These are phyloP conservation scores for Thaumetopoea pityocampa DNA, from an alignment of 1,140 invertebrate species.

Conservation along the genomic window DNA sequence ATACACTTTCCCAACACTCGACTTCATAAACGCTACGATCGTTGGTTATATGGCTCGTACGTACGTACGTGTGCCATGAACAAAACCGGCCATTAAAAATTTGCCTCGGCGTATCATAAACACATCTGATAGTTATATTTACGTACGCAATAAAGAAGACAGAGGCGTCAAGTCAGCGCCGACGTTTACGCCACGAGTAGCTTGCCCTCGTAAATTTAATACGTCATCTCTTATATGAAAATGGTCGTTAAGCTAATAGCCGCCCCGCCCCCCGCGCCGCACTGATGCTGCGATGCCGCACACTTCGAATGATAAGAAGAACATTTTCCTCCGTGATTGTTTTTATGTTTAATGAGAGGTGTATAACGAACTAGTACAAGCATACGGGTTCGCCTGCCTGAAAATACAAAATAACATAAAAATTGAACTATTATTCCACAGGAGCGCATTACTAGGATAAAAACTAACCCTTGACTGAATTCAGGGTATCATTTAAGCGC, in stretches of 20 bases:
- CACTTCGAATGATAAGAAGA: slow-evolving; percentile 47
- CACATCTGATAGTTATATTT: slow-evolving; percentile 59
- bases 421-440: too few species aligned
- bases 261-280: slow-evolving; percentile 47
- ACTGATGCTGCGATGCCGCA: slow-evolving; percentile 53
- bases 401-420: too few species aligned
- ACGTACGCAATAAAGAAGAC: slow-evolving; percentile 68
- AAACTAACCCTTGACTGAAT: too few species aligned
- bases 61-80: slow-evolving; percentile 37
- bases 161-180: slow-evolving; percentile 57
- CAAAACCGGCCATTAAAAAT: slow-evolving; percentile 49
- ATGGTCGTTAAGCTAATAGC: slow-evolving; percentile 73
- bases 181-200: slow-evolving; percentile 56
- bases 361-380: slow-evolving; percentile 14
- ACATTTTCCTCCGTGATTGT: slow-evolving; percentile 11
- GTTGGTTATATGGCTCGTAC: slow-evolving; percentile 21
- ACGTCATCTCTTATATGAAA: slow-evolving; percentile 73
- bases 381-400: too few species aligned
- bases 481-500: too few species aligned
- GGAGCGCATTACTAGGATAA: too few species aligned
- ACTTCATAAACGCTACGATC: slow-evolving; percentile 26
- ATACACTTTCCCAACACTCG: slow-evolving; percentile 28
- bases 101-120: slow-evolving; percentile 50
- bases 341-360: slow-evolving; percentile 17
- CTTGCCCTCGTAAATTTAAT: slow-evolving; percentile 70